Base-by-base conservation (phyloP, 2,888 invertebrate species). In the Strigamia crassipes region DNA sequence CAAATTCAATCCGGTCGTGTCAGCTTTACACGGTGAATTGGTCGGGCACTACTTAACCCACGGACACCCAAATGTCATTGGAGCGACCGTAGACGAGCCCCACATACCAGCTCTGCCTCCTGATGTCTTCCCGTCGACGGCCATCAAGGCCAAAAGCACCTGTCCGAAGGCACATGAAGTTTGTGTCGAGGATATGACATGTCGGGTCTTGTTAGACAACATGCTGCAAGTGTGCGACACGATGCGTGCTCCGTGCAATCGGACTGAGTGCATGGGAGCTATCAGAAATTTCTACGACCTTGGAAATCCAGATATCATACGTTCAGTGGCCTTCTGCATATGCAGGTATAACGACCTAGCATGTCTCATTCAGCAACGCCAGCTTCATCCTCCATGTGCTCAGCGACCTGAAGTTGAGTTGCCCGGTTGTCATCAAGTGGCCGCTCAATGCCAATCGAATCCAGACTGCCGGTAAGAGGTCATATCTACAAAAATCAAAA, bases 361-460 rank as follows among this genome's bases (percentile, higher is more conserved):
- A 84, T 96, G 96, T 89, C 92, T 95, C 90, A 91, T 94, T 86
- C 95, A 96, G 83, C 95, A 96, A 89, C 94, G 96, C 88, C 93
- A 94, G 87, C 91, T 96, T 84, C 96, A 96, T 88, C 96, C 96
- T 12, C 92, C 93, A 78, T 96, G 96, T 88, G 96, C 96, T 80
- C 94, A 95, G 88, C 91, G 94, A 82, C 91, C 92, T 83, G 91
- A 93, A 79, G 91, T 92, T 5, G 80, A 94, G 79, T 92, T 93
- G 84, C 95, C 95, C n/a, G 93, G 94, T 82, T 96, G 96, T 89
- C 93, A 95, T 86, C 92, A 92, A 83, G 91, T 96, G 73, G 95
- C 95, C 38, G 94, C 94, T 86, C 91, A 91, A 85, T 96, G 96
- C 89, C 91, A 94, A 84, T 93, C 93, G 86, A 93, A 94, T 86